Percentiles rank a stretch among this genome's conserved stretches.
Conservation (phyloP, 1,140 invertebrate species). For the Nixonia krombeini region DNA sequence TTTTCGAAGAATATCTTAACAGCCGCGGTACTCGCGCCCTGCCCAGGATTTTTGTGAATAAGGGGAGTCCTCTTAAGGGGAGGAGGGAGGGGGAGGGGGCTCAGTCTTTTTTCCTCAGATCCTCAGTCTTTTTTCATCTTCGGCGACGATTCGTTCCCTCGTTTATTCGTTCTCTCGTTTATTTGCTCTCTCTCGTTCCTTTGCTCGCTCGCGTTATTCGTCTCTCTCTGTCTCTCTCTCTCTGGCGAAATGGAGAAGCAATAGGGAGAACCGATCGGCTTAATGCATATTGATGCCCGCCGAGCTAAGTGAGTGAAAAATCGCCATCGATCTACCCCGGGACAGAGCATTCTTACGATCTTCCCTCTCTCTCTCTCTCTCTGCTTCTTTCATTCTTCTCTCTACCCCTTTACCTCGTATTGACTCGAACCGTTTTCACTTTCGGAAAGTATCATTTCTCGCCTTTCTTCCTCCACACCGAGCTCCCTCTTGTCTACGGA, state of each 20-base stretch:
- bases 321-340: slow-evolving; percentile 67
- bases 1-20: slow-evolving; percentile 67
- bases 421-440: too few relatives aligned
- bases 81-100: slow-evolving; percentile 9
- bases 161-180: too few relatives aligned
- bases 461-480: too few relatives aligned
- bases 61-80: too few relatives aligned
- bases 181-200: slow-evolving; percentile 30
- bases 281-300: slow-evolving; percentile 72
- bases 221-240: slow-evolving; percentile 43
- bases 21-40: too few relatives aligned
- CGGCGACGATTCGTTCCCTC: slow-evolving; percentile 20
- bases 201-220: slow-evolving; percentile 33
- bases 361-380: too few relatives aligned
- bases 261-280: slow-evolving; percentile 69
- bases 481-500: too few relatives aligned
- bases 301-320: slow-evolving; percentile 71
- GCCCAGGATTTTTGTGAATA: slow-evolving; percentile 27
- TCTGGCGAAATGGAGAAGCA: slow-evolving; percentile 53
- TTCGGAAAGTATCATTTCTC: too few relatives aligned
- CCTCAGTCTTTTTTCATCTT: slow-evolving; percentile 14
- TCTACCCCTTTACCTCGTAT: slow-evolving; percentile 1
- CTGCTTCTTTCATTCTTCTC: slow-evolving; percentile 6
- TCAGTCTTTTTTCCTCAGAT: slow-evolving; percentile 11
- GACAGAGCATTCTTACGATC: slow-evolving; percentile 31